Evolutionary conservation across 2,797 vertebrate species (phyloP).

Genomic region (Rhincodon typus): DNA sequence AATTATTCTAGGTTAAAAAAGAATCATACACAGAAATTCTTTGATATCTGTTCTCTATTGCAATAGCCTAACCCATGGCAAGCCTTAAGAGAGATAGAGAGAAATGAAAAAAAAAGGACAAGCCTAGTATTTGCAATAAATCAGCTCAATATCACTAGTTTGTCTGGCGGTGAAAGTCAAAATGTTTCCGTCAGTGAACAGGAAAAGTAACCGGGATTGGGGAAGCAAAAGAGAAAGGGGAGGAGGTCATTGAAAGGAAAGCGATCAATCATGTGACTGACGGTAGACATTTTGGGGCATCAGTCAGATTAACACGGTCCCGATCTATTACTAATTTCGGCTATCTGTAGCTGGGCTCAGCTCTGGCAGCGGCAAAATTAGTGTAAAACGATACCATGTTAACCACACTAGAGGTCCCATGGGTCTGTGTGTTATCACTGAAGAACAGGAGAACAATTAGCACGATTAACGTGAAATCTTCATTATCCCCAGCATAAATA

Average conservation of each 20-base stretch:
- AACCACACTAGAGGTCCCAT: constrained; percentile 72
- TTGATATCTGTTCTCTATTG: constrained; percentile 89
- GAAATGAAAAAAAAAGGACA: not conserved
- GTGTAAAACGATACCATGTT: constrained; percentile 72
- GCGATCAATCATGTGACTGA: not conserved
- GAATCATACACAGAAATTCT: constrained; percentile 90
- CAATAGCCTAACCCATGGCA: constrained; percentile 82
- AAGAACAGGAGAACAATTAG: constrained; percentile 43
- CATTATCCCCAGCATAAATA: constrained; percentile 39
- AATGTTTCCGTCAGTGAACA: constrained; percentile 60
- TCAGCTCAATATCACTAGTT: constrained; percentile 66
- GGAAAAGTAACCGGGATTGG: constrained; percentile 43
- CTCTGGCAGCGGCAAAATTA: constrained; percentile 78
- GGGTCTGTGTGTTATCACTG: constrained; percentile 65
- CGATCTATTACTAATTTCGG: constrained; percentile 78
- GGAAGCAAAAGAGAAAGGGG: not conserved
- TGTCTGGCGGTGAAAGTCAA: constrained; percentile 73
- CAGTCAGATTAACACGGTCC: constrained; percentile 74
- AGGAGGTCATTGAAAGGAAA: constrained; percentile 52
- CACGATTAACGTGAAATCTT: constrained; percentile 45
- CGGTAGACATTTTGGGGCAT: constrained; percentile 96
- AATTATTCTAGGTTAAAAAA: constrained; percentile 44
- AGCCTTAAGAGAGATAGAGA: constrained; percentile 64
- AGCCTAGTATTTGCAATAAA: constrained; percentile 58
- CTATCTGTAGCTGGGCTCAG: constrained; percentile 58